Conservation (phyloP, 2,797 vertebrate genomes). For the Crenichthys baileyi region DNA sequence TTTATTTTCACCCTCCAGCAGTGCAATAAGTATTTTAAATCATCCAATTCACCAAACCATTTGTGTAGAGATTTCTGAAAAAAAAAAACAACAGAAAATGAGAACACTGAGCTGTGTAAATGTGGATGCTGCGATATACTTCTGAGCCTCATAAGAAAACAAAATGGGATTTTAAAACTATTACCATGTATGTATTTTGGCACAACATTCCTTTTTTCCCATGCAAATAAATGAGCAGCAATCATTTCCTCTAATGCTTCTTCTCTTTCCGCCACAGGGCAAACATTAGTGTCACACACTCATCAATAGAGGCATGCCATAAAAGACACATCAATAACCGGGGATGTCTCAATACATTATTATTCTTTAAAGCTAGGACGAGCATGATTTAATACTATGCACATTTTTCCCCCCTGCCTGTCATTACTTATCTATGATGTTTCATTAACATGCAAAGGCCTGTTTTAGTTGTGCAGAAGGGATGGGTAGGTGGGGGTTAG, state of each 20-base stretch:
- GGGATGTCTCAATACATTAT: conserved; percentile 73
- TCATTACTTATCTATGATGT: conserved; percentile 68
- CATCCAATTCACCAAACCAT: conserved; percentile 53
- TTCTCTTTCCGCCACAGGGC: conserved; percentile 70
- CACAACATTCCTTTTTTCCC: conserved; percentile 34
- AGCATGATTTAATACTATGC: conserved; percentile 72
- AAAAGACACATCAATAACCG: conserved; percentile 82
- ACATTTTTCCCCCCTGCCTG: conserved; percentile 53
- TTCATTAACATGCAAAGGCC: conserved; percentile 80
- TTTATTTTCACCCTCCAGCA: conserved; percentile 44
- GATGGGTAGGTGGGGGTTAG: conserved; percentile 21
- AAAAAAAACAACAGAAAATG: conserved; percentile 44
- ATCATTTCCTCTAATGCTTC: conserved; percentile 52
- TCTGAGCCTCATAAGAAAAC: conserved; percentile 53
- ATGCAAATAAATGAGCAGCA: conserved; percentile 77
- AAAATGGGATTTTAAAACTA: conserved; percentile 70
- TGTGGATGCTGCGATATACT: conserved; percentile 59
- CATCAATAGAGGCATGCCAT: conserved; percentile 75
- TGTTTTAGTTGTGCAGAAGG: conserved; percentile 53
- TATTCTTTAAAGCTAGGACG: conserved; percentile 78
- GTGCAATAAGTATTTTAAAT: conserved; percentile 61
- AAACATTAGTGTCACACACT: conserved; percentile 78
- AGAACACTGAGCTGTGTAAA: conserved; percentile 50
- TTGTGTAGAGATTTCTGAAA: conserved; percentile 47
- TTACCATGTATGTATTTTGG: conserved; percentile 66